Evolutionary conservation across 2,797 vertebrate species (phyloP), one percentile per base, ranked within the genome.

Genomic region (Austrolebias charrua): DNA sequence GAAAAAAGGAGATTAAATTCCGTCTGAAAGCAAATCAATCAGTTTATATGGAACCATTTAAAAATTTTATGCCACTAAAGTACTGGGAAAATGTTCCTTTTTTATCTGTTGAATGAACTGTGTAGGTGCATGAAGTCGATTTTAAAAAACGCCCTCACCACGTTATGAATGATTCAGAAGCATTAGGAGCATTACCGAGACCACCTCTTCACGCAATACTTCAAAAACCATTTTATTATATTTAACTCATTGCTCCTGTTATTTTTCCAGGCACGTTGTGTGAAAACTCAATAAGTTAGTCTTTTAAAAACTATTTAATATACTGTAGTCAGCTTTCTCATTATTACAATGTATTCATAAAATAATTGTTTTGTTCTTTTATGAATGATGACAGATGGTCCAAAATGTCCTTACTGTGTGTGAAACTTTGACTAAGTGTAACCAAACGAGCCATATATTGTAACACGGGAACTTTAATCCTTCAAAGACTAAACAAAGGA

Each of bases 41-140:
- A 54, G 63, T 53, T 64, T 38, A 58, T 19, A 67, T 31, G 57
- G 18, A 51, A 65, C 40, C 33, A 72, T 71, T 47, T 18, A 31
- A 29, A 52, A 69, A 42, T 60, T 59, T 66, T 18, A 45, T 65
- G 50, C 50, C 15, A 65, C 51, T 24, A 29, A 49, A 47, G 65
- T 72, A 8, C 5, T 29, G 19, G 55, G 64, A 60, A 45, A 56
- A 54, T 58, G 45, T 51, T 52, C 8, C 5, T 50, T 55, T 66
- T 65, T 47, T 73, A 40, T 40, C 38, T 40, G 38, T 55, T 72
- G 33, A 73, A 59, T 4, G 4, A 68, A 73, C 14, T 50, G 48
- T 13, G 47, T 42, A 72, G 19, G 57, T 50, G 66, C 55, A 73
- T 44, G 50, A 53, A 59, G 53, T 73, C 40, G 66, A 54, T 56